A percentile compares a stretch with the other conserved stretches of the same genome.
Evolutionary conservation across 2,113 vertebrate genomes (phyloP).

Genomic region (Otocyon megalotis): DNA sequence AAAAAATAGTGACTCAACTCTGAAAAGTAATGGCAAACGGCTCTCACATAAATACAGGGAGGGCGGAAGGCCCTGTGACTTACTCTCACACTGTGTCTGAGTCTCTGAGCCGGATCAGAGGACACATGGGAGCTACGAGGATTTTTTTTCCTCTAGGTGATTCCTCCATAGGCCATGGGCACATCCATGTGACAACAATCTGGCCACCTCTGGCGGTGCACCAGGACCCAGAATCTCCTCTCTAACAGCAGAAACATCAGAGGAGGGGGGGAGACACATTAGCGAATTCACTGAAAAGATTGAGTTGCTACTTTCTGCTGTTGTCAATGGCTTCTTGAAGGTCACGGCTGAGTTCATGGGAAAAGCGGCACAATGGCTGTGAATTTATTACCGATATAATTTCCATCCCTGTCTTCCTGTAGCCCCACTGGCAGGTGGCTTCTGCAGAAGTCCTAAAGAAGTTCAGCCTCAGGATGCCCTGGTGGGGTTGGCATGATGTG

Average conservation of each 20-base stretch:
- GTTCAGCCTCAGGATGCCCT: slow-evolving; percentile 16
- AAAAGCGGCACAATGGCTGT: not conserved
- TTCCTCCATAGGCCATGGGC: not conserved
- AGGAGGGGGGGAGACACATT: not conserved
- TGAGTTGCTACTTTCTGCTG: not conserved
- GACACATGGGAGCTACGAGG: not conserved
- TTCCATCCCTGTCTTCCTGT: slow-evolving; percentile 61
- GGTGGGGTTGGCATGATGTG: slow-evolving; percentile 17
- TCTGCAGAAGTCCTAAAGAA: slow-evolving; percentile 25
- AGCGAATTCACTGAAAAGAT: not conserved
- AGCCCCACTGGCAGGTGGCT: slow-evolving; percentile 34
- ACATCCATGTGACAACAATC: not conserved
- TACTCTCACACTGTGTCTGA: not conserved
- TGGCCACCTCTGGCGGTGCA: not conserved
- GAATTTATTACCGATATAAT: slow-evolving; percentile 56
- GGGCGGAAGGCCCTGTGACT: too few relatives aligned
- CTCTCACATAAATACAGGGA: not conserved
- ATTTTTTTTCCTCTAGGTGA: not conserved
- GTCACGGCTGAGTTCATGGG: slow-evolving; percentile 24
- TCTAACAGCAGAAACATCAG: not conserved
- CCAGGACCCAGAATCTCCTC: not conserved
- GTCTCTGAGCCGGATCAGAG: not conserved
- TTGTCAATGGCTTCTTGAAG: slow-evolving; percentile 29
- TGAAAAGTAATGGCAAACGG: not conserved
- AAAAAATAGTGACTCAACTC: not conserved